Percentiles rank a stretch among this genome's conserved stretches.
Conservation (phyloP, 2,113 vertebrate species). For the Lagopus muta region DNA sequence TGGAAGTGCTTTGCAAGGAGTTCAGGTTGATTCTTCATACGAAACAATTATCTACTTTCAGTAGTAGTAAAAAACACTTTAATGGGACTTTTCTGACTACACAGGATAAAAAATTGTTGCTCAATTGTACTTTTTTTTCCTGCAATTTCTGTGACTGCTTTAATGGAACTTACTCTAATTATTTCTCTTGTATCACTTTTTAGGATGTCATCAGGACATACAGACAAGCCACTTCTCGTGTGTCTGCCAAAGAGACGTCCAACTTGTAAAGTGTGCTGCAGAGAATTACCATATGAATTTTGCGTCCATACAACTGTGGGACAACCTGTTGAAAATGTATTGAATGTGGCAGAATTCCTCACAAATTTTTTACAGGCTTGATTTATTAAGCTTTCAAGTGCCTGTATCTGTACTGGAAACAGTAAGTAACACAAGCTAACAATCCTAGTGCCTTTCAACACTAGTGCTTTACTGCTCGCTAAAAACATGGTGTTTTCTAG, state of each 20-base stretch:
- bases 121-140: not conserved
- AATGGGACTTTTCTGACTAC: not conserved
- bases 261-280: conserved; percentile 59
- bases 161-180: not conserved
- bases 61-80: not conserved
- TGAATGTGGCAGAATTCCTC: not conserved
- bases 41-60: not conserved
- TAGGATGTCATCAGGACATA: conserved; percentile 74
- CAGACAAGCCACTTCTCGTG: not conserved
- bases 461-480: not conserved
- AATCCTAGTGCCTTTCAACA: conserved; percentile 50
- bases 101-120: not conserved
- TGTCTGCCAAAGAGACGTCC: conserved; percentile 74
- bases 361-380: not conserved
- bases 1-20: rapidly evolving
- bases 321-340: not conserved
- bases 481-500: not conserved
- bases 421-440: conserved; percentile 7
- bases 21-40: not conserved
- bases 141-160: not conserved
- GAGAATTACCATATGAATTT: not conserved
- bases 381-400: not conserved
- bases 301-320: not conserved
- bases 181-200: not conserved
- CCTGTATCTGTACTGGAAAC: not conserved